Base-by-base conservation (phyloP, 2,113 vertebrate species). In the Spheniscus mendiculus region DNA sequence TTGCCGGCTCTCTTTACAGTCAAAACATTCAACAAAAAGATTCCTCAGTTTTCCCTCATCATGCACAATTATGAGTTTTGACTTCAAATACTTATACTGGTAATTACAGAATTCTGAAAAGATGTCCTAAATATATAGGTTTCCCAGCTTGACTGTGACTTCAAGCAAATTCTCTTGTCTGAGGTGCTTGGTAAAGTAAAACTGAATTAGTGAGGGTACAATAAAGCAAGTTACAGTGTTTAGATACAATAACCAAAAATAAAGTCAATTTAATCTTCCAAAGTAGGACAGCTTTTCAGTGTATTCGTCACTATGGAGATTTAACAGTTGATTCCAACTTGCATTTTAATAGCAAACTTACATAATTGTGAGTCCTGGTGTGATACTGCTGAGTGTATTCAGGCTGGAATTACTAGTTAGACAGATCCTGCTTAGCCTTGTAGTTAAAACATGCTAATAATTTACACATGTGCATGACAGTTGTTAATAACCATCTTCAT, bases 301-400 rank as follows among this genome's bases (percentile, higher is more conserved):
- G 83, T 96, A 84, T 82, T 93, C 6, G 6, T 97, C 73, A 97
- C 97, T 98, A 97, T 98, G 97, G 97, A 98, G 98, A 98, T 97
- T 96, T 92, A 78, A 72, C 78, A 84, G 93, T 86, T 72, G 95
- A 96, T 97, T 96, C 94, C 88, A 96, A 96, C 97, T 97, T 96
- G 97, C 84, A 95, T 97, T 96, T 97, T 96, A 97, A 98, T 95
- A 94, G 95, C 71, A 96, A 97, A 97, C 95, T 97, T 97, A 97
- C 92, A 96, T 98, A 97, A 95, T 87, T 91, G 83, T 85, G 77
- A 95, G 78, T 77, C 95, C 96, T 96, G 81, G 93, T 92, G 94
- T 89, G 96, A 89, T 92, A 89, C 65, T 56, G 96, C 92, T 95
- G 85, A 71, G 92, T 4, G 7, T 36, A 90, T 95, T 96, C 76